Evolutionary conservation across 2,888 invertebrate genomes (phyloP).

Genomic region (Plebejus argus): DNA sequence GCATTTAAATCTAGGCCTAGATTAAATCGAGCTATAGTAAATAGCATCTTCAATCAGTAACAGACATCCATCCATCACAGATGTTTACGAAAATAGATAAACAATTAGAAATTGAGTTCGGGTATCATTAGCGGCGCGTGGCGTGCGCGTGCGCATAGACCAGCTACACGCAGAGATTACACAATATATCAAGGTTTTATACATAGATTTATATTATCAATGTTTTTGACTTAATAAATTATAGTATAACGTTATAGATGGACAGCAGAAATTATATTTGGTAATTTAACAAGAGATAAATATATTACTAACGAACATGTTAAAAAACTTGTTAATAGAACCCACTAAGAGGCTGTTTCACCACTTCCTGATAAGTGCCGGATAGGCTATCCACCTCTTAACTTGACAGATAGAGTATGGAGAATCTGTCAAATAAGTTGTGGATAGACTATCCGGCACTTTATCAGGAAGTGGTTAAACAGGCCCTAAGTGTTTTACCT

Average conservation of each 20-base stretch:
- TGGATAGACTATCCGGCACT: too few relatives aligned
- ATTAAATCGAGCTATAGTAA: background rate
- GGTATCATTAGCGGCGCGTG: slow-evolving; percentile 72
- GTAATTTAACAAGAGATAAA: too few relatives aligned
- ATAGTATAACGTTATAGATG: slow-evolving; percentile 37
- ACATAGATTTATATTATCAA: background rate
- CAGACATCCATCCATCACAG: slow-evolving; percentile 10
- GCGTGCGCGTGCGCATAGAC: slow-evolving; percentile 51
- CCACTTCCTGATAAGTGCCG: too few relatives aligned
- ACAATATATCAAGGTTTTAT: background rate
- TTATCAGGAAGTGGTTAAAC: too few relatives aligned
- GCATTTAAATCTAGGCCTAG: background rate
- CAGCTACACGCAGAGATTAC: background rate
- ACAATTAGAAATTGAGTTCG: slow-evolving; percentile 53
- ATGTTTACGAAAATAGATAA: slow-evolving; percentile 15
- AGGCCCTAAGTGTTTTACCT: too few relatives aligned
- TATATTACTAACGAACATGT: too few relatives aligned
- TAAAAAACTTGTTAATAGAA: too few relatives aligned
- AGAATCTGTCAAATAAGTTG: too few relatives aligned
- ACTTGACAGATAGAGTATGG: too few relatives aligned
- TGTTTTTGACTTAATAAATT: background rate
- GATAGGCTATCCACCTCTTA: too few relatives aligned
- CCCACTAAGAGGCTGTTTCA: too few relatives aligned
- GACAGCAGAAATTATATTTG: slow-evolving; percentile 32
- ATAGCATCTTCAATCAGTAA: background rate